These are phyloP conservation scores for Ophion ventricosus DNA, from an alignment of 2,888 invertebrate genomes.

Conservation along the genomic window DNA sequence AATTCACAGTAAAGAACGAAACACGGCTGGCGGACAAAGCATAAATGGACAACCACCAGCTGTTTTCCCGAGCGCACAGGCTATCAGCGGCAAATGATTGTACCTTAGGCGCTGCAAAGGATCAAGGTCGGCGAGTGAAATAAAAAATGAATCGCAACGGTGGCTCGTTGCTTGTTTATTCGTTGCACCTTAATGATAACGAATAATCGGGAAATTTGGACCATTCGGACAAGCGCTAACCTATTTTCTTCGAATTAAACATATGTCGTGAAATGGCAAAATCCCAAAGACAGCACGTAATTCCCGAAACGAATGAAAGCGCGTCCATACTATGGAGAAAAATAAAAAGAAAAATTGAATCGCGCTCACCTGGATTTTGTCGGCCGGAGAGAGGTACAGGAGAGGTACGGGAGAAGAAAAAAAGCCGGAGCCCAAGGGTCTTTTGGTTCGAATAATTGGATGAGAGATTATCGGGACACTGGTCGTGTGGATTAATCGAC, in stretches of 20 bases:
- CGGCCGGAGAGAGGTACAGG: no score
- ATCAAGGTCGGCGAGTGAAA: background rate
- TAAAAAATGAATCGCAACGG: background rate
- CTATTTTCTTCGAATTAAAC: background rate
- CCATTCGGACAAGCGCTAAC: background rate
- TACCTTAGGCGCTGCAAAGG: background rate
- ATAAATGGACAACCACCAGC: background rate
- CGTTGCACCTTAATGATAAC: background rate
- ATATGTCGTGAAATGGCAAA: background rate
- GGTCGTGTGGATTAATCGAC: background rate
- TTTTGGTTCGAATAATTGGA: slow-evolving; percentile 5
- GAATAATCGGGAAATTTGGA: background rate
- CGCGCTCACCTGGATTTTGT: background rate
- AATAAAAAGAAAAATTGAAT: background rate
- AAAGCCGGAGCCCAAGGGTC: background rate
- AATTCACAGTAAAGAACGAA: background rate
- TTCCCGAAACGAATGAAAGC: background rate
- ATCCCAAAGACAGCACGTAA: background rate
- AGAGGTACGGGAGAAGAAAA: background rate
- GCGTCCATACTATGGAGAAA: background rate
- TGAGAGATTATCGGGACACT: background rate
- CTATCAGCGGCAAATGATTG: background rate
- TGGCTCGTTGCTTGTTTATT: background rate
- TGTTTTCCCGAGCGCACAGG: background rate
- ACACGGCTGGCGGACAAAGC: background rate